Evolutionary conservation across 2,113 vertebrate species (phyloP).

Genomic region (Scalopus aquaticus): DNA sequence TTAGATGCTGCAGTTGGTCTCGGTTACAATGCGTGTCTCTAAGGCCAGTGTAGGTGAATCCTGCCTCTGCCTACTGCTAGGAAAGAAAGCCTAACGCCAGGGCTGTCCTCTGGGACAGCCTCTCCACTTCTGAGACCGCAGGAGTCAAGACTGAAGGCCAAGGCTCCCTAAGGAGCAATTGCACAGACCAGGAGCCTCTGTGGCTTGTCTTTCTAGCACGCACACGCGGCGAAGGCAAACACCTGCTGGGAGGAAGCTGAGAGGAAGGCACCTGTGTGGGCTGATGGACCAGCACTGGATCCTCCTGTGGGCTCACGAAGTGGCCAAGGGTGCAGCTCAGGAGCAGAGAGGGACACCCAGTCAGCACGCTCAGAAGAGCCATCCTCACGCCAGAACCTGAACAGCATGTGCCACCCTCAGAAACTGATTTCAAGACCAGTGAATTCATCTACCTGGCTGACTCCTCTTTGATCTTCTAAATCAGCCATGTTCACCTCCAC

Average conservation of each 20-base stretch:
- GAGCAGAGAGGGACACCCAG: not conserved
- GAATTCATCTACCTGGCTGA: not conserved
- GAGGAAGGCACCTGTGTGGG: not conserved
- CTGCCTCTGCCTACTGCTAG: not conserved
- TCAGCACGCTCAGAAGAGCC: not conserved
- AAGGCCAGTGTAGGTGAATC: not conserved
- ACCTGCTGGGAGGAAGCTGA: not conserved
- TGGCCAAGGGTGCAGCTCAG: not conserved
- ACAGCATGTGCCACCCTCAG: not conserved
- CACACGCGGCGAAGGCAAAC: not conserved
- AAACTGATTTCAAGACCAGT: not conserved
- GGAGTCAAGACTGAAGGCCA: not conserved
- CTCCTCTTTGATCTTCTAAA: constrained; percentile 13
- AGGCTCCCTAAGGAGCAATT: not conserved
- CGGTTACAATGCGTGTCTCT: not conserved
- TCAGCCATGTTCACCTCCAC: not conserved
- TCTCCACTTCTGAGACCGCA: not conserved
- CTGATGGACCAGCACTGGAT: not conserved
- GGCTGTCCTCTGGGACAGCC: not conserved
- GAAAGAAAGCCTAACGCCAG: not conserved
- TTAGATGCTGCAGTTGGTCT: not conserved
- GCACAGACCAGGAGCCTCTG: not conserved
- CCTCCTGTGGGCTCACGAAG: not conserved
- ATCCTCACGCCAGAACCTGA: not conserved
- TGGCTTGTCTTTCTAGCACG: not conserved